A percentile compares a stretch with the other conserved stretches of the same genome.
Conservation (phyloP, 2,797 vertebrate genomes). For the Rallus crepitans region DNA sequence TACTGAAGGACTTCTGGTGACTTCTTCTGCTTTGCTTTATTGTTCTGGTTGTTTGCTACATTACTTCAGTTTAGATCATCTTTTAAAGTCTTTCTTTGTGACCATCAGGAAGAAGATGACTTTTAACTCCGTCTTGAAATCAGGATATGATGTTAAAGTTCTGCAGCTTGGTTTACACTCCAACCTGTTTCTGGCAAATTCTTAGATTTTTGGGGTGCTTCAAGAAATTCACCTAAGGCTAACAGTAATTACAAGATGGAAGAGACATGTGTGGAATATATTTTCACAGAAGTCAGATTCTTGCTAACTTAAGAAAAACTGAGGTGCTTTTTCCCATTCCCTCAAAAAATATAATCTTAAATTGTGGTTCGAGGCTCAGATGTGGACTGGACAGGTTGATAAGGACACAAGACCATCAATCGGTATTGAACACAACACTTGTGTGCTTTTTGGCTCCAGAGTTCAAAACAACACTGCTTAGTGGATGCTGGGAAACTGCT, state of each 20-base stretch:
- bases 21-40: neutral
- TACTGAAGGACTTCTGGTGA: neutral
- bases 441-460: neutral
- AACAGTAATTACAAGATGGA: neutral
- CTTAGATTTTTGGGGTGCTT: neutral
- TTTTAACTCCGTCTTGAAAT: neutral
- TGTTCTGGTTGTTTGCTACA: neutral
- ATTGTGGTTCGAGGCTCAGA: neutral
- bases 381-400: neutral
- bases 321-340: neutral
- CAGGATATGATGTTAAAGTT: neutral
- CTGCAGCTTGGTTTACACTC: neutral
- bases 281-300: neutral
- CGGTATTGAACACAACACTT: neutral
- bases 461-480: neutral
- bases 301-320: neutral
- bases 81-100: neutral
- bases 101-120: neutral
- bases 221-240: neutral
- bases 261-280: neutral
- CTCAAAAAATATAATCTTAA: neutral
- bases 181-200: neutral
- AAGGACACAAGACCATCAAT: neutral
- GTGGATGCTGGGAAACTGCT: rapidly evolving
- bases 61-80: neutral